phyloP scores from a whole-genome alignment of 2,797 vertebrate genomes.

The Melopsittacus undulatus region DNA sequence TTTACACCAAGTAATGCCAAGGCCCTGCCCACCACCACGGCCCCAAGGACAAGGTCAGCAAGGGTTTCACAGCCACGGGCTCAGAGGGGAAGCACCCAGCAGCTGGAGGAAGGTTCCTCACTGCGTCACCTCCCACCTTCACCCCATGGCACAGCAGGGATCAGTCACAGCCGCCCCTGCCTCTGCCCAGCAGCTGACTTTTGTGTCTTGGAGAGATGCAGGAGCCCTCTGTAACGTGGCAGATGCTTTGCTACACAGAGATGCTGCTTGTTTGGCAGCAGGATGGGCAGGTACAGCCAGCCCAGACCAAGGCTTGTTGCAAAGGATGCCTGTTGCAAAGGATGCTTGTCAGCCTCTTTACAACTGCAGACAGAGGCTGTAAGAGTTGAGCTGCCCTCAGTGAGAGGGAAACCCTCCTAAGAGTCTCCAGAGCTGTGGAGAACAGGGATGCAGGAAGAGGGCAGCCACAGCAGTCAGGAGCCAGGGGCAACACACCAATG shows the following conservation, averaged over 20 bases:
- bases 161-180: background rate
- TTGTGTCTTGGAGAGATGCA: background rate
- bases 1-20: background rate
- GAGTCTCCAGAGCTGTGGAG: background rate
- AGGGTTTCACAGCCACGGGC: accelerated
- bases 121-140: background rate
- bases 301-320: background rate
- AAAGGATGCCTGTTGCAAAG: background rate
- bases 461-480: background rate
- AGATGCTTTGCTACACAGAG: background rate
- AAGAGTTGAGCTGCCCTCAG: background rate
- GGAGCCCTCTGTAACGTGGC: accelerated
- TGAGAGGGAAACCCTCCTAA: background rate
- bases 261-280: background rate
- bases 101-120: background rate
- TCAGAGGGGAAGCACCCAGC: accelerated
- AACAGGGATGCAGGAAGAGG: background rate
- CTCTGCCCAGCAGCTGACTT: accelerated
- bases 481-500: accelerated
- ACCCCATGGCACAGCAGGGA: background rate
- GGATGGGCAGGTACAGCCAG: background rate
- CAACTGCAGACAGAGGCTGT: background rate
- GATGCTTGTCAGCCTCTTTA: background rate
- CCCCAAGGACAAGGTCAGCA: background rate
- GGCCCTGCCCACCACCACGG: background rate